These are phyloP conservation scores for Capitulum mitella DNA, from an alignment of 2,888 invertebrate species.

Conservation along the genomic window DNA sequence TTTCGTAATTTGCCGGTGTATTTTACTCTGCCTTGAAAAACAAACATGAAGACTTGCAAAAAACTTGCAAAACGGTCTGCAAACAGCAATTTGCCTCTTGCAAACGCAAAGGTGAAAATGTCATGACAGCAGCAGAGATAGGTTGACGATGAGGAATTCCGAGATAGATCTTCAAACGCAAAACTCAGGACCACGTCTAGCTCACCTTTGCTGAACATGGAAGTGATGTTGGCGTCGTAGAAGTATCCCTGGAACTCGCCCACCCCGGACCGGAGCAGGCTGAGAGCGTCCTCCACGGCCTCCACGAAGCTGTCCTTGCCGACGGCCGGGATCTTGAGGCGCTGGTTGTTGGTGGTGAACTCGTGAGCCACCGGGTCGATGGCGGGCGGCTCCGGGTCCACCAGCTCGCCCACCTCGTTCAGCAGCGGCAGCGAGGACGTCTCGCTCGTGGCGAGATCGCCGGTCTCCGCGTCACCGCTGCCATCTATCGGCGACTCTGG, in stretches of 20 bases:
- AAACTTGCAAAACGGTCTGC: too few relatives aligned
- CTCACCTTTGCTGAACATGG: constrained; percentile 4
- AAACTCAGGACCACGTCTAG: too few relatives aligned
- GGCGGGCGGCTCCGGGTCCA: neutral
- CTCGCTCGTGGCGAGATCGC: neutral
- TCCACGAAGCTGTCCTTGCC: constrained; percentile 14
- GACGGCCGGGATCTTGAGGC: neutral
- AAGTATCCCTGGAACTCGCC: constrained; percentile 7
- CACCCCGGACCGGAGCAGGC: neutral
- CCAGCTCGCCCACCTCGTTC: neutral
- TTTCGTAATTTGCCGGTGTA: too few relatives aligned
- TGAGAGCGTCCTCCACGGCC: constrained; percentile 1
- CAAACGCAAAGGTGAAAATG: too few relatives aligned
- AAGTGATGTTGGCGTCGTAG: constrained; percentile 11
- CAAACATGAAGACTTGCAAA: too few relatives aligned
- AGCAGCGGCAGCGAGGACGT: neutral
- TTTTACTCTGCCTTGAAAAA: too few relatives aligned
- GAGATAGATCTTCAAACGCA: too few relatives aligned
- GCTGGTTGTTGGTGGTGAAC: neutral
- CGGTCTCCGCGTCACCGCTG: neutral
- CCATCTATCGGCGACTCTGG: neutral
- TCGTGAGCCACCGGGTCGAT: neutral
- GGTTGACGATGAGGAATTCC: too few relatives aligned
- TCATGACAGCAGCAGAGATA: too few relatives aligned
- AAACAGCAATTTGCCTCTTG: too few relatives aligned